Percentiles rank a stretch among this genome's conserved stretches.
Conservation (phyloP, 35 echinoderm and acorn worm species). For the Lytechinus pictus region DNA sequence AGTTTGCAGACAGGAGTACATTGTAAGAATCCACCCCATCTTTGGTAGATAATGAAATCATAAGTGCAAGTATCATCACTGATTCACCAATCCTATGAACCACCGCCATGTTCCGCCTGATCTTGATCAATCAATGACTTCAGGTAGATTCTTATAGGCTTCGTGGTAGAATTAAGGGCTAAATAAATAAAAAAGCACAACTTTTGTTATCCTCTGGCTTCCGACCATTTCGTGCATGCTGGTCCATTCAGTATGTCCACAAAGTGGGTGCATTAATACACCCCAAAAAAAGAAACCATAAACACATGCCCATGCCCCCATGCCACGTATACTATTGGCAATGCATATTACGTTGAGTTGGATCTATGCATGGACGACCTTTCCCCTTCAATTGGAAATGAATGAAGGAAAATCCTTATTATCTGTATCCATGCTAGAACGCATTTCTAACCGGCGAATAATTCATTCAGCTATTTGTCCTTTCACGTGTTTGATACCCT, state of each 20-base stretch:
- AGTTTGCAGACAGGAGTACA: not conserved
- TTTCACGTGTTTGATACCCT: not conserved
- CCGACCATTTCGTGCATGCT: not conserved
- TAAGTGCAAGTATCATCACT: not conserved
- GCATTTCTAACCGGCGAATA: not conserved
- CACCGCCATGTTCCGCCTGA: not conserved
- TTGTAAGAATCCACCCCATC: not conserved
- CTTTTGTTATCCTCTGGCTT: too few species aligned
- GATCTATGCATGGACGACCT: too few species aligned
- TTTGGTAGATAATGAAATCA: not conserved
- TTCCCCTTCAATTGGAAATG: too few species aligned
- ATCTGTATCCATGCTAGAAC: not conserved
- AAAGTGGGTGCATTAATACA: not conserved
- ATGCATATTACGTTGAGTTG: not conserved
- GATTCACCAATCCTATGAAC: not conserved
- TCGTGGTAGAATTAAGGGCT: too few species aligned
- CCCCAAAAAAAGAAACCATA: not conserved
- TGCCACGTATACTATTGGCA: not conserved
- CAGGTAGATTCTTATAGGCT: too few species aligned
- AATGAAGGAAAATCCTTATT: too few species aligned
- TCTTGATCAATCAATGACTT: too few species aligned
- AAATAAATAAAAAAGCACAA: too few species aligned
- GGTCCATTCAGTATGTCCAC: not conserved
- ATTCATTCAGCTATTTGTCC: not conserved
- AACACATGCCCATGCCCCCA: not conserved